Percentiles rank a stretch among this genome's conserved stretches.
Conservation (phyloP, 2,888 invertebrate species). For the Stenoptilia bipunctidactyla region DNA sequence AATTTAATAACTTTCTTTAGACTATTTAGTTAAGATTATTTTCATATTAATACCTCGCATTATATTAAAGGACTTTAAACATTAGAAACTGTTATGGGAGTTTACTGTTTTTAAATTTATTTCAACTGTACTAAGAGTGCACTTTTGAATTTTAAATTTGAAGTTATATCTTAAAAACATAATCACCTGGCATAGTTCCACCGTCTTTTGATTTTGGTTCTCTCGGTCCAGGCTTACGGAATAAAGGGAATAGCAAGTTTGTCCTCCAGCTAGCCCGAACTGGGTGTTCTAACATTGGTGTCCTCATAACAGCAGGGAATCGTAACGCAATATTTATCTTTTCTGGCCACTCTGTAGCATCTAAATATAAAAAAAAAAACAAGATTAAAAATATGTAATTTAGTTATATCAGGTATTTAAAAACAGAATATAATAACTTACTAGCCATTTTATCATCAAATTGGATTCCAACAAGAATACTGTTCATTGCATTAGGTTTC, state of each 20-base stretch:
- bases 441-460: slow-evolving; percentile 56
- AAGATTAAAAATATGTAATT: too few species aligned
- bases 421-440: slow-evolving; percentile 29
- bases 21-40: too few species aligned
- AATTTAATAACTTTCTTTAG: too few species aligned
- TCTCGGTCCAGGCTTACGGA: slow-evolving; percentile 78
- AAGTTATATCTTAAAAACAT: too few species aligned
- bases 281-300: slow-evolving; percentile 49
- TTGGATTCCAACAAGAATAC: slow-evolving; percentile 54
- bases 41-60: too few species aligned
- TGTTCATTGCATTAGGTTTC: slow-evolving; percentile 53
- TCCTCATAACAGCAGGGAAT: slow-evolving; percentile 76
- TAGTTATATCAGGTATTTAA: too few species aligned
- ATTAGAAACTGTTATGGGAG: too few species aligned
- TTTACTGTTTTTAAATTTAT: too few species aligned
- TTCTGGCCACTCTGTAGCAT: slow-evolving; percentile 56
- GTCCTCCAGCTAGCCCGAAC: slow-evolving; percentile 77
- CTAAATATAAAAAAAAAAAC: slow-evolving; percentile 15
- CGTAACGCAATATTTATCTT: slow-evolving; percentile 69
- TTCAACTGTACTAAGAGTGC: too few species aligned
- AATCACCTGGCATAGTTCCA: slow-evolving; percentile 70
- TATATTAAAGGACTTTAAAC: too few species aligned
- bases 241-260: slow-evolving; percentile 75
- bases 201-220: slow-evolving; percentile 56
- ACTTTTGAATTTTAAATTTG: too few species aligned